Evolutionary conservation across 2,797 vertebrate genomes (phyloP).

Genomic region (Acipenser oxyrinchus): DNA sequence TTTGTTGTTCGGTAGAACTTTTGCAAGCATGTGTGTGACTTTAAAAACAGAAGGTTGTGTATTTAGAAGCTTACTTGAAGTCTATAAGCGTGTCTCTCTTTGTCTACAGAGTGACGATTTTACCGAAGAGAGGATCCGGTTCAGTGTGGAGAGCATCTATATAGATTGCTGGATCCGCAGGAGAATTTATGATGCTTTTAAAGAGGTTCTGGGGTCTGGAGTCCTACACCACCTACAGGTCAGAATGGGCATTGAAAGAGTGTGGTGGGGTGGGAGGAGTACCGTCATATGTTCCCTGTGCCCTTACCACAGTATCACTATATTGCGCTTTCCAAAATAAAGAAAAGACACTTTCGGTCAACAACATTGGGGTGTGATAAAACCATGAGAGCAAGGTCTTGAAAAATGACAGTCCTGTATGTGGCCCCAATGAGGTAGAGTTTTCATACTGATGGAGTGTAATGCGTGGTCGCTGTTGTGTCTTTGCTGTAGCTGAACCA

Average conservation of each 20-base stretch:
- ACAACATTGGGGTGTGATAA: not conserved
- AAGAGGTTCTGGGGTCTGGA: slow-evolving; percentile 80
- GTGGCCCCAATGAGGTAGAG: too few species aligned
- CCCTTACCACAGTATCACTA: not conserved
- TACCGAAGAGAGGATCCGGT: slow-evolving; percentile 79
- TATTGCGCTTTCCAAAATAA: not conserved
- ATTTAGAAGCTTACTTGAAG: too few species aligned
- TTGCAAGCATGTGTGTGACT: too few species aligned
- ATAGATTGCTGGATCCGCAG: slow-evolving; percentile 84
- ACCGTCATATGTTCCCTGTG: not conserved
- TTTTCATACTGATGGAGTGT: too few species aligned
- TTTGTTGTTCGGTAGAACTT: too few species aligned
- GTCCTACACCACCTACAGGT: slow-evolving; percentile 88
- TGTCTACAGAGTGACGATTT: slow-evolving; percentile 69
- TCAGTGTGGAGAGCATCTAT: slow-evolving; percentile 81
- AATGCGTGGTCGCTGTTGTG: not conserved
- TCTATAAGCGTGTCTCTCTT: not conserved
- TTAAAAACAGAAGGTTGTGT: too few species aligned
- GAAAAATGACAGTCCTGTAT: not conserved
- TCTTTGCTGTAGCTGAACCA: slow-evolving; percentile 69
- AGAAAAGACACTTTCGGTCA: not conserved
- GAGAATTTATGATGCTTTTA: slow-evolving; percentile 80
- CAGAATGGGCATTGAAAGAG: slow-evolving; percentile 4
- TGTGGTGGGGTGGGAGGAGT: not conserved
- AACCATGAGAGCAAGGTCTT: not conserved